Base-by-base conservation (phyloP, 2,797 vertebrate genomes). In the Semaprochilodus insignis region DNA sequence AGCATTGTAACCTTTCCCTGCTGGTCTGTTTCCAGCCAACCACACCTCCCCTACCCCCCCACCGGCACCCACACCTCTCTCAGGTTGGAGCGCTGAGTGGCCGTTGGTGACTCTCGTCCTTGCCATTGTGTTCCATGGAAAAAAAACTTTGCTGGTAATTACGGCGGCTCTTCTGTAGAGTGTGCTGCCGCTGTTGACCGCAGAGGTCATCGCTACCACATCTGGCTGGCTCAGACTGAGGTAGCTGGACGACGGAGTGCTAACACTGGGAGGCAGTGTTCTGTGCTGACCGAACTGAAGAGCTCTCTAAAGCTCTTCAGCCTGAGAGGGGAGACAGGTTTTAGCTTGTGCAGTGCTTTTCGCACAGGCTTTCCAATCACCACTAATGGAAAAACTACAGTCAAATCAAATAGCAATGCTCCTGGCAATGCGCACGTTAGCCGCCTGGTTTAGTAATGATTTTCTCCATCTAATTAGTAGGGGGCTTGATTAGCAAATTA, bases 1-100 rank as follows among this genome's bases (percentile, higher is more conserved):
- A 94, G 91, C 78, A 82, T 44, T 54, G 66, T 92, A 92, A 94
- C 93, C 93, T 93, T 94, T 93, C 88, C 87, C 83, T 88, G 80
- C 89, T 67, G 87, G 89, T 90, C 80, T 74, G 74, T 77, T 74
- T 94, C 90, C 91, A 94, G 89, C 88, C 88, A 83, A 86, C 91
- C 69, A 48, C 70, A 51, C 74, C 52, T 48, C 52, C 73, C 19
- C 17, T 65, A 15, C 70, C 48, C 65, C 65, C 65, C 69, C 63
- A 23, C 27, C 60, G 63, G 59, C 65, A 52, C 83, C 60, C 40
- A 73, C 65, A 4, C 17, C 79, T 17, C 55, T 54, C 63, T 76
- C 69, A 57, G 34, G 11, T 79, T 81, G 1, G 23, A 81, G 84
- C 85, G 87, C 81, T 51, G 84, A 90, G 87, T 91, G 88, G 88